These are phyloP conservation scores for Phoxinus phoxinus DNA, from an alignment of 2,113 vertebrate species.

Conservation along the genomic window DNA sequence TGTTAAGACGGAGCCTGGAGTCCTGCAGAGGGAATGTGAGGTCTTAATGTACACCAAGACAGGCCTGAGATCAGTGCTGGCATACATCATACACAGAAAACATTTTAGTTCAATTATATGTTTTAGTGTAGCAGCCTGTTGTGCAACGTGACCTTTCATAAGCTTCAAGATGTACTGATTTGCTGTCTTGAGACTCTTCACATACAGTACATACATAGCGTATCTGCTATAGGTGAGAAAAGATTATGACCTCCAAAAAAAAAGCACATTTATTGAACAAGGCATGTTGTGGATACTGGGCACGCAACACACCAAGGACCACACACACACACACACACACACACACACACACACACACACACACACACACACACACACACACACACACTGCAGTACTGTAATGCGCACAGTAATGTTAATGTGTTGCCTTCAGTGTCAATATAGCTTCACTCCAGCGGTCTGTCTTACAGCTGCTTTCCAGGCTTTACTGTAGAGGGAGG, in stretches of 20 bases:
- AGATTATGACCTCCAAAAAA: constrained; percentile 6
- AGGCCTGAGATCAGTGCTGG: constrained; percentile 9
- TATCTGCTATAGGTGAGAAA: not conserved
- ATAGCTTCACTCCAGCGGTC: constrained; percentile 59
- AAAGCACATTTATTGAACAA: constrained; percentile 19
- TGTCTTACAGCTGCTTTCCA: constrained; percentile 69
- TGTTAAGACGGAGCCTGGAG: constrained; percentile 17
- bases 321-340: constrained; percentile 47
- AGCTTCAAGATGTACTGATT: not conserved
- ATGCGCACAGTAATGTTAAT: constrained; percentile 66
- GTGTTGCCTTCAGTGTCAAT: constrained; percentile 70
- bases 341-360: constrained; percentile 54
- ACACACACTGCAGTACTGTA: constrained; percentile 54
- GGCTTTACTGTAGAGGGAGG: constrained; percentile 64
- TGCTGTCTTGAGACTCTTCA: not conserved
- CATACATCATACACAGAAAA: not conserved
- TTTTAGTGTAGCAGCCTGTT: not conserved
- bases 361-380: constrained; percentile 57
- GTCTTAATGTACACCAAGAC: constrained; percentile 17
- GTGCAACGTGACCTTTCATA: constrained; percentile 13
- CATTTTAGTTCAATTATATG: not conserved
- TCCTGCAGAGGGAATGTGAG: constrained; percentile 7
- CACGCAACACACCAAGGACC: constrained; percentile 39
- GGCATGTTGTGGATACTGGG: constrained; percentile 18
- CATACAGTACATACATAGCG: not conserved